A percentile compares a stretch with the other conserved stretches of the same genome.
Conservation (phyloP, 2,888 invertebrate genomes). For the Papilio elwesi region DNA sequence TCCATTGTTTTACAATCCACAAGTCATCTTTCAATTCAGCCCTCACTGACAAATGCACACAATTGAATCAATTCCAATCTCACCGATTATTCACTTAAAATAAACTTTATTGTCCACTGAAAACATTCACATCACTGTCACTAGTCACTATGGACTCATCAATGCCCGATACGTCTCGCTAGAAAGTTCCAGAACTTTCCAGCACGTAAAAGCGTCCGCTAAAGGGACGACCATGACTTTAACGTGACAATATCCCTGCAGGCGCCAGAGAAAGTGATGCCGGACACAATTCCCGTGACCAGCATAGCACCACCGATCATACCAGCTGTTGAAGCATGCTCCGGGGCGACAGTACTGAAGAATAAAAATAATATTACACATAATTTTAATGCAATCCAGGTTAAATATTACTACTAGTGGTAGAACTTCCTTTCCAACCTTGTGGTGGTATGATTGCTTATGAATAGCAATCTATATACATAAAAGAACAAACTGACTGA, state of each 20-base stretch:
- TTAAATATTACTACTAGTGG: not conserved
- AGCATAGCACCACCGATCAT: conserved; percentile 98
- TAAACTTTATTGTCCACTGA: not conserved
- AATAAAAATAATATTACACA: conserved; percentile 36
- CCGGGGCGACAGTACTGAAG: conserved; percentile 90
- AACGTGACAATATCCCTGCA: conserved; percentile 85
- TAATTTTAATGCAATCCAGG: too few relatives aligned
- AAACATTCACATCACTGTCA: not conserved
- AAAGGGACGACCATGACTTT: conserved; percentile 57
- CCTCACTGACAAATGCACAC: too few relatives aligned
- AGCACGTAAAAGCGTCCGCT: conserved; percentile 61
- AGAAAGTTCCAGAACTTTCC: conserved; percentile 60
- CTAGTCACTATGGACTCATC: conserved; percentile 42
- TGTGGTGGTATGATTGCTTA: too few relatives aligned
- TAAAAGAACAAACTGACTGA: too few relatives aligned
- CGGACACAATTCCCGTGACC: conserved; percentile 93
- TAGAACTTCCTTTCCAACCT: too few relatives aligned
- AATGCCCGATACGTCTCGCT: conserved; percentile 47
- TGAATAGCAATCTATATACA: too few relatives aligned
- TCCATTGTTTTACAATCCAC: too few relatives aligned
- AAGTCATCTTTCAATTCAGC: too few relatives aligned
- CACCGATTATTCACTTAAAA: not conserved
- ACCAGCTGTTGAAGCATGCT: conserved; percentile 93
- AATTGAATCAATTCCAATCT: too few relatives aligned
- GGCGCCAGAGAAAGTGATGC: conserved; percentile 89